phyloP scores from a whole-genome alignment of 2,888 invertebrate species.

The Mythimna ferrago region DNA sequence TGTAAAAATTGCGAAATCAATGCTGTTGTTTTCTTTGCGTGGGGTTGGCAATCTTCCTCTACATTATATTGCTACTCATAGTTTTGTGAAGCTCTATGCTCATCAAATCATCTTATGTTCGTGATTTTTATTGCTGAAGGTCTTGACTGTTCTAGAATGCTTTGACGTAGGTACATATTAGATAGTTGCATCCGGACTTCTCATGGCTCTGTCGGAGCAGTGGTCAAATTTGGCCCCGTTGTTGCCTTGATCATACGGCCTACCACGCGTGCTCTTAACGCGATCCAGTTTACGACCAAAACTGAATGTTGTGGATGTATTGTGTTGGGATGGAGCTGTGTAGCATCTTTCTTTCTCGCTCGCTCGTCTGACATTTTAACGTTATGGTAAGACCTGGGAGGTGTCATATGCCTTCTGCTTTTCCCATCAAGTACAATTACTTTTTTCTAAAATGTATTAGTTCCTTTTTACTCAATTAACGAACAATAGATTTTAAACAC shows the following conservation, averaged over 20 bases:
- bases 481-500: background rate
- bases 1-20: constrained; percentile 6
- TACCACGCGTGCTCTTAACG: no score
- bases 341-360: no score
- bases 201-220: background rate
- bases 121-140: background rate
- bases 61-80: background rate
- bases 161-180: background rate
- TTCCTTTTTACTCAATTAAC: no score
- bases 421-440: background rate
- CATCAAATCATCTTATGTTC: background rate
- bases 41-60: background rate
- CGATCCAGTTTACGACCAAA: no score
- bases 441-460: no score
- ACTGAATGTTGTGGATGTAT: no score
- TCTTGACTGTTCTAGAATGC: background rate
- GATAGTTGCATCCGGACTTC: background rate
- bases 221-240: background rate
- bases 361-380: no score
- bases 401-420: background rate
- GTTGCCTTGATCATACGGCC: background rate
- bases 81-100: background rate
- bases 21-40: constrained; percentile 14
- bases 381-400: no score
- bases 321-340: no score